phyloP scores from a whole-genome alignment of 2,888 invertebrate species.

The Baccha elongata region DNA sequence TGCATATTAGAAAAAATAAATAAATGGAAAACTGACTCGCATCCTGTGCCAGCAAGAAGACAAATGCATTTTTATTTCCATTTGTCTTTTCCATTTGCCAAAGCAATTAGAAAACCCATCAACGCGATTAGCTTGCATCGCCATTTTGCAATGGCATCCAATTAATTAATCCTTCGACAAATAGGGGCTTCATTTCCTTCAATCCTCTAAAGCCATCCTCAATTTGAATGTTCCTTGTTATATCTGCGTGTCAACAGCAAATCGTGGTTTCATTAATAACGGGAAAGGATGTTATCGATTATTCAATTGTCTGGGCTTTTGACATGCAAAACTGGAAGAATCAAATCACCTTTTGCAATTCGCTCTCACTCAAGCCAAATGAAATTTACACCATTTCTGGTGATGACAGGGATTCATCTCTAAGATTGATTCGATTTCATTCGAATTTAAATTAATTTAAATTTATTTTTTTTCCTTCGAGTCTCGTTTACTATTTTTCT shows the following conservation, averaged over 20 bases:
- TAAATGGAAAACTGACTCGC: constrained; percentile 37
- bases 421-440: not conserved
- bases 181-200: not conserved
- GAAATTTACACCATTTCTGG: constrained; percentile 8
- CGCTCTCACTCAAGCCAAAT: not conserved
- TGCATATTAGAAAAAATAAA: constrained; percentile 40
- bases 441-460: constrained; percentile 16
- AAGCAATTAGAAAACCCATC: constrained; percentile 67
- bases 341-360: not conserved
- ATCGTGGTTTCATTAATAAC: too few species aligned
- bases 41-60: constrained; percentile 1
- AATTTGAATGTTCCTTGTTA: constrained; percentile 12
- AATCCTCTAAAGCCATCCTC: not conserved
- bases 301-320: constrained; percentile 1
- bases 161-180: constrained; percentile 58
- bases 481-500: not conserved
- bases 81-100: constrained; percentile 50
- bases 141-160: constrained; percentile 57
- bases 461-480: not conserved
- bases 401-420: constrained; percentile 3
- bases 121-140: constrained; percentile 67
- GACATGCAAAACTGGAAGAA: constrained; percentile 2
- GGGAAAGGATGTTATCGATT: constrained; percentile 6
- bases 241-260: too few species aligned
- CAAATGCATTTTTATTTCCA: constrained; percentile 38